Evolutionary conservation across 1,140 invertebrate genomes (phyloP), one percentile per base, ranked within the genome.

Genomic region (Anastrepha ludens): DNA sequence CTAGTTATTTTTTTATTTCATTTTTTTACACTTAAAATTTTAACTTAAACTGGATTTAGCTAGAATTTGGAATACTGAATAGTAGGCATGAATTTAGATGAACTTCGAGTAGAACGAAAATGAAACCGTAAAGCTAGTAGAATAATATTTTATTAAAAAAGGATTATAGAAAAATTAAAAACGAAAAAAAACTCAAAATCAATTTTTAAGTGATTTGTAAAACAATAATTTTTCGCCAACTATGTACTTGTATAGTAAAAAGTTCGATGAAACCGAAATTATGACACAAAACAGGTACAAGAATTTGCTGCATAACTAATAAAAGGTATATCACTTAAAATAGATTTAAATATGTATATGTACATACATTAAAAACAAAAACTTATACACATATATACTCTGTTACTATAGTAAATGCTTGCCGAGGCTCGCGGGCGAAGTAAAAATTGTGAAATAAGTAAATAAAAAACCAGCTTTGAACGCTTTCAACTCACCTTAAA

Each of bases 301-400:
- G 17, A 47, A 55, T 81, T 81, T 55, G 17, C 47, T 44, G n/a
- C 47, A 55, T 47, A 81, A 55, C 0, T 20, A 55, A 81, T 58
- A 81, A 55, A 81, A 81, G 74, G 74, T 81, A 55, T 81, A 55
- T n/a, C 74, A 55, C 7, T 20, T 81, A 50, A 41, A 8, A 3
- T 29, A 81, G 17, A 20, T 9, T 58, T 55, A 81, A 8, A 15
- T 62, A 62, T 15, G 4, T 62, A 62, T 15, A 62, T 17, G 15
- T 13, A 62, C 9, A 17, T 15, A 62, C 5, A n/a, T 6, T 13
- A 17, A 62, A 62, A 62, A n/a, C 2, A 17, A 62, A 62, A 62
- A 62, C 0, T 8, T 1, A 62, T 13, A 62, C 9, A n/a, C 1
- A 55, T 8, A 55, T 55, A 6, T 55, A 55, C 6, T 11, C 50